Evolutionary conservation across 1,140 invertebrate genomes (phyloP).

Genomic region (Monochamus saltuarius): DNA sequence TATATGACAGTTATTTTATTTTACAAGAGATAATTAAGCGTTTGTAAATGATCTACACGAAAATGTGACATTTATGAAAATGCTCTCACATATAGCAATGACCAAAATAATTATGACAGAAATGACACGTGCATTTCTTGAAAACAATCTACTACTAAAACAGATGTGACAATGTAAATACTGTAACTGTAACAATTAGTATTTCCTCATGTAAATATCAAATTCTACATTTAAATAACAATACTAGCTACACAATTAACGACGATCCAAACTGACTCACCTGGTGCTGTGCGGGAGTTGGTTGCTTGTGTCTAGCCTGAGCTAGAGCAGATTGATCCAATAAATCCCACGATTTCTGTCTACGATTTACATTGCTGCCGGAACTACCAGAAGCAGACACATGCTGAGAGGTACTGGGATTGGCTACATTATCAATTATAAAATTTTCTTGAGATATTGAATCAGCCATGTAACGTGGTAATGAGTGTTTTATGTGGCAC

Average conservation of each 20-base stretch:
- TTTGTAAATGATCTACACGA: no score
- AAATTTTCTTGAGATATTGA: slow-evolving; percentile 50
- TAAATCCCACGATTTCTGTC: slow-evolving; percentile 93
- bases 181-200: slow-evolving; percentile 17
- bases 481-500: slow-evolving; percentile 87
- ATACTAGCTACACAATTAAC: slow-evolving; percentile 11
- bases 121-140: slow-evolving; percentile 14
- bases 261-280: slow-evolving; percentile 52
- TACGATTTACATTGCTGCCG: slow-evolving; percentile 54
- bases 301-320: slow-evolving; percentile 67
- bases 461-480: slow-evolving; percentile 69
- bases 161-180: slow-evolving; percentile 21
- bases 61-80: not conserved
- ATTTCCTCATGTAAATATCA: slow-evolving; percentile 11
- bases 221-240: slow-evolving; percentile 4
- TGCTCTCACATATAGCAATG: slow-evolving; percentile 17
- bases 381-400: slow-evolving; percentile 19
- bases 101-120: slow-evolving; percentile 20
- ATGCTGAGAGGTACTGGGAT: slow-evolving; percentile 19
- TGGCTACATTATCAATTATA: slow-evolving; percentile 25
- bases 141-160: slow-evolving; percentile 23
- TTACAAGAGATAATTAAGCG: no score
- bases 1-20: no score
- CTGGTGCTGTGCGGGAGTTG: slow-evolving; percentile 59
- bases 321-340: slow-evolving; percentile 78